phyloP scores from a whole-genome alignment of 2,113 vertebrate genomes.

The Tragelaphus imberbis region DNA sequence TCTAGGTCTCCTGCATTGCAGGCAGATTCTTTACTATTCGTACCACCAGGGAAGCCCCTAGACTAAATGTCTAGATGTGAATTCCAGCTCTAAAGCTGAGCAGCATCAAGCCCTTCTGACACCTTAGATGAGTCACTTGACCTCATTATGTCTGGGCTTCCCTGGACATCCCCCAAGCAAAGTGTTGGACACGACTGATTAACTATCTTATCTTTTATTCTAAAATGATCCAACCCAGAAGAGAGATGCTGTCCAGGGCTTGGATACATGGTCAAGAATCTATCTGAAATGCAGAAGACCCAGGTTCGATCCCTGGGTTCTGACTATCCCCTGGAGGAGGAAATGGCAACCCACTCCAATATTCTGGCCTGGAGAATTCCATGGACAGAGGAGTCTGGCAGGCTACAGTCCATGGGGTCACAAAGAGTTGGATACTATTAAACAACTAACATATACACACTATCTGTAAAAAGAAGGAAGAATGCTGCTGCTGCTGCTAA shows the following conservation, averaged over 20 bases:
- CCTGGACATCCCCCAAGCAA: neutral
- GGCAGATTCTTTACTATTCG: neutral
- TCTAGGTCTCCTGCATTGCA: neutral
- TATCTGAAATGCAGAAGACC: no score
- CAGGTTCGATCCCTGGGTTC: no score
- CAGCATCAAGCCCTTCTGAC: neutral
- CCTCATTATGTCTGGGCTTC: neutral
- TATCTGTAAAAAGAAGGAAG: neutral
- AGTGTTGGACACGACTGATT: no score
- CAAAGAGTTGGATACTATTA: neutral
- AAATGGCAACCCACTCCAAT: neutral
- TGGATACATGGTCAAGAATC: neutral
- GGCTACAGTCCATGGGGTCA: neutral
- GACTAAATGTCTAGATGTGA: neutral
- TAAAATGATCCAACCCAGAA: no score
- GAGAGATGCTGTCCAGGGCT: no score
- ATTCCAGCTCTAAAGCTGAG: neutral
- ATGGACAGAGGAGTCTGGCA: neutral
- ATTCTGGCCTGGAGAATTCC: neutral
- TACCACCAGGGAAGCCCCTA: neutral
- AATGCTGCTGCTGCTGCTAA: neutral
- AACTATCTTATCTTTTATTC: no score
- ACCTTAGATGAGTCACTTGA: neutral
- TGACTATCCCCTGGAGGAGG: neutral
- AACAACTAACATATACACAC: neutral